Base-by-base conservation (phyloP, 2,888 invertebrate genomes). In the Fragum sueziense region DNA sequence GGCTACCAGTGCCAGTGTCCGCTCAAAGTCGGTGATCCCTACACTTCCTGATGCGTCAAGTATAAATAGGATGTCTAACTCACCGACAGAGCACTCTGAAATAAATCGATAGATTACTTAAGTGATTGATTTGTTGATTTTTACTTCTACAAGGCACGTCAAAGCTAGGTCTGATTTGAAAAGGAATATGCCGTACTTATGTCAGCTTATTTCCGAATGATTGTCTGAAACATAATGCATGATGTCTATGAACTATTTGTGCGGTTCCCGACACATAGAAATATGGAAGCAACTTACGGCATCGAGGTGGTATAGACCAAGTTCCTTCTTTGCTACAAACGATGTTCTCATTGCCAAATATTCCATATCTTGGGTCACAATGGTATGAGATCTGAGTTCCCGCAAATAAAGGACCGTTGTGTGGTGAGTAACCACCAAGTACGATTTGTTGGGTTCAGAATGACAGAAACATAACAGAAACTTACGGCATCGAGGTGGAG, bases 11-110 rank as follows among this genome's bases (percentile, higher is more conserved):
- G 20, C 17, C 27, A 62, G 27, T 1, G 70, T 74, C 52, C 74
- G 22, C 2, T 65, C 14, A 34, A 78, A 78, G 0, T 65, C 70
- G 9, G 27, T 22, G 0, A 4, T 4, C 14, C 80, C 80, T 9
- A 80, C 67, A 74, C 80, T 80, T 3, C 76, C 71, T 1, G 80
- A 80, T 0, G 54, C 65, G 37, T 80, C 80, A 0, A 80, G 22
- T 0, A 80, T 59, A 29, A 80, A 80, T n/a, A 80, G 61, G 27
- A 80, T 59, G 34, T 80, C 80, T 20, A 65, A 11, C 25, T 34
- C 37, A 11, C 65, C 31, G 2, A 37, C 22, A 2, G 27, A 31
- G 22, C 65, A 65, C 11, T 62, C 62, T 62, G 62, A 52, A 52
- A 52, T n/a, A 7, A 52, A 11, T 14, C 41, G 17, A 41, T 41